phyloP scores from a whole-genome alignment of 2,113 vertebrate genomes.

The Corythornis cristatus region DNA sequence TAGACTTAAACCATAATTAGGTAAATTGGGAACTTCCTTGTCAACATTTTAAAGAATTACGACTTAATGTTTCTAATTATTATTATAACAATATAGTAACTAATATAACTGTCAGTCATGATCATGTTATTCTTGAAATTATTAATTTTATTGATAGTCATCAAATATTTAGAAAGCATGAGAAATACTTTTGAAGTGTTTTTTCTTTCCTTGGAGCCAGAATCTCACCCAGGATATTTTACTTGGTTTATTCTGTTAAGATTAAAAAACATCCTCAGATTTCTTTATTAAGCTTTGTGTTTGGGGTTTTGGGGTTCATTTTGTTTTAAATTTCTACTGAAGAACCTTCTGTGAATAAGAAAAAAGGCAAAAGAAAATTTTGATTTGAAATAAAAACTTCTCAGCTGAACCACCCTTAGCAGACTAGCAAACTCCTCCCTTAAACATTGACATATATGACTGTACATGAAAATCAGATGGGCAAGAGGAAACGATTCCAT shows the following conservation, averaged over 20 bases:
- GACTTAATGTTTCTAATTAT: not conserved
- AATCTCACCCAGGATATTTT: not conserved
- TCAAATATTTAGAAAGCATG: not conserved
- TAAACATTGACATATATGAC: conserved; percentile 6
- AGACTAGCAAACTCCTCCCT: conserved; percentile 5
- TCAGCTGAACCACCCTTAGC: not conserved
- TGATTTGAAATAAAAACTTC: conserved; percentile 15
- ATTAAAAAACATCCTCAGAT: not conserved
- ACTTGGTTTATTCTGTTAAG: not conserved
- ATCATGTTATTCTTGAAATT: not conserved
- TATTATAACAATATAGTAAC: no score
- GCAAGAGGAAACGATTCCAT: conserved; percentile 2
- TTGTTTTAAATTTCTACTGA: not conserved
- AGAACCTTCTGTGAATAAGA: not conserved
- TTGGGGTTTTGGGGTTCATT: not conserved
- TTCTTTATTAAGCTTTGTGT: not conserved
- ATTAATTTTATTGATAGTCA: not conserved
- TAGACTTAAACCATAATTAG: not conserved
- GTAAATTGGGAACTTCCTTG: not conserved
- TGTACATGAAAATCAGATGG: conserved; percentile 60
- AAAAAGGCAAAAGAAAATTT: not conserved
- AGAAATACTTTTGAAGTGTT: not conserved
- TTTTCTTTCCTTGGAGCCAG: not conserved
- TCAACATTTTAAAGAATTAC: not conserved
- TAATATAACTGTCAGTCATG: not conserved